Evolutionary conservation across 2,888 invertebrate species (phyloP).

Genomic region (Idaea straminata): DNA sequence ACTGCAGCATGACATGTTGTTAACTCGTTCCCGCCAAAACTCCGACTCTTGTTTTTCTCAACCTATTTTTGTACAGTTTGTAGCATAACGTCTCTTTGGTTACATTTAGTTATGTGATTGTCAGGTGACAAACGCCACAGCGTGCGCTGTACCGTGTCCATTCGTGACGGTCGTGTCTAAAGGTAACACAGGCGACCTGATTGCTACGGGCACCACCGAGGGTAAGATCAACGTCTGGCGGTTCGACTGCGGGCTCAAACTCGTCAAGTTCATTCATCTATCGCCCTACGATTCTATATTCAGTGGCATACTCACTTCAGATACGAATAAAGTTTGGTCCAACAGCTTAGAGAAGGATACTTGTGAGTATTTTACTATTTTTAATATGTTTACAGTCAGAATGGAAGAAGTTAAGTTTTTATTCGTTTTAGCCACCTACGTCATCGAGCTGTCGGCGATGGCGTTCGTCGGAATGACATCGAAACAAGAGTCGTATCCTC

Average conservation of each 20-base stretch:
- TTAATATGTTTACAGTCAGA: neutral
- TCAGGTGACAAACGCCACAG: conserved; percentile 88
- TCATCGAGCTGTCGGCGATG: conserved; percentile 70
- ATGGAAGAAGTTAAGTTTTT: conserved; percentile 9
- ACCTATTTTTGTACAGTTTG: no score
- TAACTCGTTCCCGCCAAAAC: no score
- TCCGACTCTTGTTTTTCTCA: no score
- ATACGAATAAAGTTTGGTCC: conserved; percentile 71
- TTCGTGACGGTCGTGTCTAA: conserved; percentile 80
- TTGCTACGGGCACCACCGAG: conserved; percentile 79
- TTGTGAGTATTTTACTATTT: conserved; percentile 51
- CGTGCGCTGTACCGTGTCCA: conserved; percentile 83
- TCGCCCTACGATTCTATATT: conserved; percentile 75
- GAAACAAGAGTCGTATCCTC: conserved; percentile 58
- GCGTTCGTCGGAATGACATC: conserved; percentile 68
- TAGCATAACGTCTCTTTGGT: no score
- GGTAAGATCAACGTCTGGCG: conserved; percentile 91
- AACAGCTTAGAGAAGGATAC: conserved; percentile 70
- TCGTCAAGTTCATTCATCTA: conserved; percentile 81
- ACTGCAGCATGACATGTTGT: no score
- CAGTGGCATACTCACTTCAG: conserved; percentile 66
- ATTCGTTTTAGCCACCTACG: conserved; percentile 56
- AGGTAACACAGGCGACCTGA: conserved; percentile 80
- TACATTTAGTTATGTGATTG: no score
- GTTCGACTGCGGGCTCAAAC: conserved; percentile 87